phyloP scores from a whole-genome alignment of 2,888 invertebrate species.

The Ryuthela nishihirai region DNA sequence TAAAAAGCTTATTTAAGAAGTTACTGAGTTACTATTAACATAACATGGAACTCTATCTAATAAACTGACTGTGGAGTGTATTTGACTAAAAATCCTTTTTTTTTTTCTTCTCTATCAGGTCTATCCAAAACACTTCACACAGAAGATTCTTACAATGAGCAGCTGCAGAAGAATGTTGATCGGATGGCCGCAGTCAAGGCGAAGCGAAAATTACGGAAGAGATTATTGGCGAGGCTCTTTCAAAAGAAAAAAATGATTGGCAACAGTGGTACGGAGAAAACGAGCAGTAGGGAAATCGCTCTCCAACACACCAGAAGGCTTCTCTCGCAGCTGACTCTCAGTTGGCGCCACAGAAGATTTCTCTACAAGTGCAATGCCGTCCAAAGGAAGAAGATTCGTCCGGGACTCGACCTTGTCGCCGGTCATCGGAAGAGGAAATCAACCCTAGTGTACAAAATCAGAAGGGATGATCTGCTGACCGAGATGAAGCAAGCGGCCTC shows the following conservation, averaged over 20 bases:
- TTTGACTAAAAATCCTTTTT: too few relatives aligned
- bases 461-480: background rate
- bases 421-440: slow-evolving; percentile 15
- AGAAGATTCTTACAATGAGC: too few relatives aligned
- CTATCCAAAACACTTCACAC: background rate
- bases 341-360: slow-evolving; percentile 30
- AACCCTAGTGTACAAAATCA: slow-evolving; percentile 13
- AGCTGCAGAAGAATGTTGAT: background rate
- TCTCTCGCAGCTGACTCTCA: slow-evolving; percentile 28
- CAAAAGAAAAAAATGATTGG: slow-evolving; percentile 7
- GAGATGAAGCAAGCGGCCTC: too few relatives aligned
- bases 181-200: slow-evolving; percentile 13
- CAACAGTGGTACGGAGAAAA: slow-evolving; percentile 1
- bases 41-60: too few relatives aligned
- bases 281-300: slow-evolving; percentile 6
- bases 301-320: slow-evolving; percentile 20
- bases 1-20: too few relatives aligned
- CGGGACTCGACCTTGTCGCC: slow-evolving; percentile 31
- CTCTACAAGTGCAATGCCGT: slow-evolving; percentile 31
- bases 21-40: too few relatives aligned
- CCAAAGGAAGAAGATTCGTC: slow-evolving; percentile 45
- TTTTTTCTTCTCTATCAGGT: background rate
- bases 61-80: too few relatives aligned
- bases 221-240: slow-evolving; percentile 22
- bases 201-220: slow-evolving; percentile 12